Evolutionary conservation across 2,888 invertebrate species (phyloP).

Genomic region (Lordiphosa andalusiaca): DNA sequence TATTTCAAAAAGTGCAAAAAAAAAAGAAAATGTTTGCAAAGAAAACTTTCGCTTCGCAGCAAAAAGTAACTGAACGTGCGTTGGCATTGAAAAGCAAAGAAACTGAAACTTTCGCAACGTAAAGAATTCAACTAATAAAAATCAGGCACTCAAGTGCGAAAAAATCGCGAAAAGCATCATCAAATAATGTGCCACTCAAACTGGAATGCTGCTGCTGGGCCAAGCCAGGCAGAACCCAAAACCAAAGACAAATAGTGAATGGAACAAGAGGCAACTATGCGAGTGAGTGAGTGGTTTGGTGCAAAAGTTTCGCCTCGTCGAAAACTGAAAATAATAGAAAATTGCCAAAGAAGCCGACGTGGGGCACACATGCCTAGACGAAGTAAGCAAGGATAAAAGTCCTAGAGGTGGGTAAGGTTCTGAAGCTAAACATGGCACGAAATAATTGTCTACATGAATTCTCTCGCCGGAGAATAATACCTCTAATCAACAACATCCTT

Average conservation of each 20-base stretch:
- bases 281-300: slow-evolving; percentile 25
- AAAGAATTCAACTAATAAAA: slow-evolving; percentile 81
- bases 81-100: slow-evolving; percentile 53
- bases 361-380: slow-evolving; percentile 11
- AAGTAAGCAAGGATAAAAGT: background rate
- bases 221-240: slow-evolving; percentile 27
- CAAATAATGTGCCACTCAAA: slow-evolving; percentile 77
- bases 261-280: slow-evolving; percentile 62
- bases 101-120: slow-evolving; percentile 69
- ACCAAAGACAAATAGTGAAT: slow-evolving; percentile 71
- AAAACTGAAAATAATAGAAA: slow-evolving; percentile 40
- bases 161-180: slow-evolving; percentile 80
- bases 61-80: slow-evolving; percentile 49
- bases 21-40: slow-evolving; percentile 27
- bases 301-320: slow-evolving; percentile 33
- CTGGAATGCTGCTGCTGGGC: slow-evolving; percentile 53
- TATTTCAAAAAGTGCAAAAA: slow-evolving; percentile 59
- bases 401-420: background rate
- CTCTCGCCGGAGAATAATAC: too few species aligned
- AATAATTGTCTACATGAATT: too few species aligned
- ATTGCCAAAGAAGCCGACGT: slow-evolving; percentile 34
- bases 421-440: too few species aligned
- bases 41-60: slow-evolving; percentile 43
- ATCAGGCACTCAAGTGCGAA: slow-evolving; percentile 80
- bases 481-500: too few species aligned